Evolutionary conservation across 2,113 vertebrate genomes (phyloP).

Genomic region (Desmodus rotundus): DNA sequence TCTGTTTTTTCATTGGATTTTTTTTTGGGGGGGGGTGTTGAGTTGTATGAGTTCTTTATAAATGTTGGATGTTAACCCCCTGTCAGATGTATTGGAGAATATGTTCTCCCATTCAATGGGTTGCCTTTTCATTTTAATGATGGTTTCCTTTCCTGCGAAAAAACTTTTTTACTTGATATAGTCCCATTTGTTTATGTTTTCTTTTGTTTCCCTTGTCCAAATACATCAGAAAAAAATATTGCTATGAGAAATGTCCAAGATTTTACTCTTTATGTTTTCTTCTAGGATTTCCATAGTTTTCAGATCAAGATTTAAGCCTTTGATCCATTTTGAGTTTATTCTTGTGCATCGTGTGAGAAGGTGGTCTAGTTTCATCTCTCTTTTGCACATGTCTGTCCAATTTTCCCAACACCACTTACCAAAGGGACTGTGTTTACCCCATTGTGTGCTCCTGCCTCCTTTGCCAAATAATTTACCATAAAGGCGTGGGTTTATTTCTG

Average conservation of each 20-base stretch:
- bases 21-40: neutral
- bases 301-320: neutral
- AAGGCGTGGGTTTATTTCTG: neutral
- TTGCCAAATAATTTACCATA: too few species aligned
- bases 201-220: neutral
- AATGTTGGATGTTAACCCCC: neutral
- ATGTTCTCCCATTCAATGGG: neutral
- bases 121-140: neutral
- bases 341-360: neutral
- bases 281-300: neutral
- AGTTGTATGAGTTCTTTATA: neutral
- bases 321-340: neutral
- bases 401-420: neutral
- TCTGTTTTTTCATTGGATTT: neutral
- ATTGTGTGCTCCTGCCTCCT: too few species aligned
- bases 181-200: neutral
- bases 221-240: neutral
- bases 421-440: neutral
- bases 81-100: neutral
- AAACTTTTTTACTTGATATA: neutral
- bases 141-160: neutral
- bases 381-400: neutral
- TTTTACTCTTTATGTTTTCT: neutral
- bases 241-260: neutral
- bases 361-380: neutral